These are phyloP conservation scores for Trichopoda pennipes DNA, from an alignment of 2,888 invertebrate species.

Conservation along the genomic window DNA sequence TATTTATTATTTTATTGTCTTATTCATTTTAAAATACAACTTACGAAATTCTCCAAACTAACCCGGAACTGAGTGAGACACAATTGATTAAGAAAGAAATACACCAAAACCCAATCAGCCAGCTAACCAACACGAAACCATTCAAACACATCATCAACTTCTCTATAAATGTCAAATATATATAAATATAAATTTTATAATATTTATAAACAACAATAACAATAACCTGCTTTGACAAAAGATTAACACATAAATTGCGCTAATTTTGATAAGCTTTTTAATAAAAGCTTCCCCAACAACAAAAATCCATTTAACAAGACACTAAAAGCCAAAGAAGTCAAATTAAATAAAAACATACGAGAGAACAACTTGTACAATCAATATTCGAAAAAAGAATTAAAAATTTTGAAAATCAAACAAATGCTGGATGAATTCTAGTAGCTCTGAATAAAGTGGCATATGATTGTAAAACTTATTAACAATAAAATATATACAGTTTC, in stretches of 20 bases:
- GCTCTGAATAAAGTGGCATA: too few species aligned
- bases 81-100: conserved; percentile 54
- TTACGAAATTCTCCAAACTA: conserved; percentile 57
- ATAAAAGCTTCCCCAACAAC: conserved; percentile 39
- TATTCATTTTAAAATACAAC: conserved; percentile 42
- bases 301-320: conserved; percentile 23
- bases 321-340: conserved; percentile 7
- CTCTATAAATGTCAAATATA: too few species aligned
- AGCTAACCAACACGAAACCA: background rate
- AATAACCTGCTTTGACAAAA: conserved; percentile 65
- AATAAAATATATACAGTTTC: too few species aligned
- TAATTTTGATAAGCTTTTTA: conserved; percentile 62
- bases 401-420: too few species aligned
- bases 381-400: too few species aligned
- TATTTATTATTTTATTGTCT: conserved; percentile 40
- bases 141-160: background rate
- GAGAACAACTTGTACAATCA: too few species aligned
- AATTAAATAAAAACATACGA: background rate
- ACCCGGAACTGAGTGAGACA: conserved; percentile 64
- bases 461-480: too few species aligned
- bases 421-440: too few species aligned
- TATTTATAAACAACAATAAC: conserved; percentile 35
- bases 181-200: conserved; percentile 25
- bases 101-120: conserved; percentile 8
- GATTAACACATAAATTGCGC: conserved; percentile 65